Conservation (phyloP, 2,888 invertebrate genomes). For the Eupithecia subfuscata region DNA sequence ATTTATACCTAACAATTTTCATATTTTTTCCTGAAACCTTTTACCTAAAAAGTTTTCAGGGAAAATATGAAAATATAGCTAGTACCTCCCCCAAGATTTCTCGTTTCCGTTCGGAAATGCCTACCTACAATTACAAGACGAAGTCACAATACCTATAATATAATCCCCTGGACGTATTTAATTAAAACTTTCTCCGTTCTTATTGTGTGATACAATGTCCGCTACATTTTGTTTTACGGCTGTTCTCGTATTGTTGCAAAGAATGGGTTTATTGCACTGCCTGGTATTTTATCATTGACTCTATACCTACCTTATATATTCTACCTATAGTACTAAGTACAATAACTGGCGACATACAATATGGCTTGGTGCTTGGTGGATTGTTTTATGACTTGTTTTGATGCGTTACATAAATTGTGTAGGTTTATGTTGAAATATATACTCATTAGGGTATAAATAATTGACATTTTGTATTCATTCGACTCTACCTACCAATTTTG, state of each 20-base stretch:
- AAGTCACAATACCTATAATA: slow-evolving; percentile 2
- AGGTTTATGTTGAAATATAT: background rate
- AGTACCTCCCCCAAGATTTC: background rate
- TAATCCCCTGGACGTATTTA: slow-evolving; percentile 58
- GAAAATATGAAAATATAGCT: background rate
- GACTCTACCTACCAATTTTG: background rate
- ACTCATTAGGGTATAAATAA: background rate
- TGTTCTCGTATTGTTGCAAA: slow-evolving; percentile 45
- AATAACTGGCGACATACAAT: too few relatives aligned
- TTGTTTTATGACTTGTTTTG: slow-evolving; percentile 2
- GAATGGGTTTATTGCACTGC: slow-evolving; percentile 35
- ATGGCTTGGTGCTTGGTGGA: background rate
- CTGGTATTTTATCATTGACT: slow-evolving; percentile 6
- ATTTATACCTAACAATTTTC: too few relatives aligned
- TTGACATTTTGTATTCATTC: background rate
- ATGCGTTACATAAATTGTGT: background rate
- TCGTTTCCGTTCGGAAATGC: background rate
- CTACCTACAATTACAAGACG: background rate
- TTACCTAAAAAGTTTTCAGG: too few relatives aligned
- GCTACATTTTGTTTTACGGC: slow-evolving; percentile 46
- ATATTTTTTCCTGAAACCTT: too few relatives aligned
- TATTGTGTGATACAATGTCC: slow-evolving; percentile 42
- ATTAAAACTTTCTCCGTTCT: slow-evolving; percentile 72
- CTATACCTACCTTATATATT: too few relatives aligned
- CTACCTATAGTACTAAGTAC: background rate